Evolutionary conservation across 2,113 vertebrate species (phyloP), one percentile per base, ranked within the genome.

Genomic region (Leptosomus discolor): DNA sequence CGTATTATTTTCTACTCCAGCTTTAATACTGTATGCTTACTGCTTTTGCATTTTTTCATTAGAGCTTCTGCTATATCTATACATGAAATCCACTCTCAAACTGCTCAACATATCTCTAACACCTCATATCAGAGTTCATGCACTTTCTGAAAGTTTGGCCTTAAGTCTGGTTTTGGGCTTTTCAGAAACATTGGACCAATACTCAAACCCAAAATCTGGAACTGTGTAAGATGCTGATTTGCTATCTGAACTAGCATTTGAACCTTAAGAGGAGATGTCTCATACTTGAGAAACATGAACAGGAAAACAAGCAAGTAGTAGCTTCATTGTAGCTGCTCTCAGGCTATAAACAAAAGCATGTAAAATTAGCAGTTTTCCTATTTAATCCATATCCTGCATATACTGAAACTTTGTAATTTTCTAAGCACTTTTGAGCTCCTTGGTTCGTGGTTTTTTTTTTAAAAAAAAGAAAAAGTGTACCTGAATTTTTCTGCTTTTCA

Each of bases 31-130:
- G 1, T 6, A 23, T 57, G 16, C 5, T 54, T 45, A 6, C 2
- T 54, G 5, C 2, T 76, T 80, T 91, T 61, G 8, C 13, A 61
- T n/a, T 36, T 88, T 79, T 61, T 60, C 27, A 36, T 17, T 45
- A 5, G 7, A 8, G 0, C 23, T 46, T 51, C 18, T 70, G 15
- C 12, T 76, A 2, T 39, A 65, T 30, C 11, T 14, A 3, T 18
- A 74, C 7, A 20, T 30, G 13, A 57, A 57, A 2, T 29, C 13
- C 20, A 32, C 23, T 58, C 45, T 48, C 11, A 79, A 21, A 32
- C 5, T 58, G 2, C 11, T 70, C 50, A 15, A 29, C 54, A 45
- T 29, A 9, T 2, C 5, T 14, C 37, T 45, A 70, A 45, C 8
- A 12, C 23, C 4, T 26, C 21, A 5, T 41, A 36, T 8, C 4